Evolutionary conservation across 1,140 invertebrate genomes (phyloP).

Genomic region (Ylistrum balloti): DNA sequence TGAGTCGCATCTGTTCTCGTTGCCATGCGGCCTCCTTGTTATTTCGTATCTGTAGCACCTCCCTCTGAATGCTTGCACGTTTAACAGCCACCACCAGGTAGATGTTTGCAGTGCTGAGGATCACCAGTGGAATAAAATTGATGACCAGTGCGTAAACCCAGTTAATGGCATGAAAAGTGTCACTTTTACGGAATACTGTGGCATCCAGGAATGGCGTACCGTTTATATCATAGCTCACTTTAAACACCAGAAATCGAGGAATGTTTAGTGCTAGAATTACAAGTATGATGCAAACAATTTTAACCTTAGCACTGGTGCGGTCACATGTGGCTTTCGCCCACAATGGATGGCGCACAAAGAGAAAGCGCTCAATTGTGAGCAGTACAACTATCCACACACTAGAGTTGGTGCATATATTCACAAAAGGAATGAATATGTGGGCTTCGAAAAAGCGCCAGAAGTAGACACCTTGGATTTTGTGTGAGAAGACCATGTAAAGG

Average conservation of each 20-base stretch:
- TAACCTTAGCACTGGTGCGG: conserved; percentile 71
- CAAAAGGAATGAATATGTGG: conserved; percentile 73
- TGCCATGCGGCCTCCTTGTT: conserved; percentile 73
- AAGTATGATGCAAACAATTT: conserved; percentile 67
- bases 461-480: conserved; percentile 62
- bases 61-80: conserved; percentile 66
- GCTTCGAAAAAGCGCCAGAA: conserved; percentile 73
- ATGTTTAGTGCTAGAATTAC: conserved; percentile 72
- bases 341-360: conserved; percentile 76
- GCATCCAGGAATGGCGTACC: conserved; percentile 56
- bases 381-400: conserved; percentile 77
- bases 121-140: conserved; percentile 72
- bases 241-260: conserved; percentile 71
- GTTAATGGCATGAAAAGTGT: conserved; percentile 62
- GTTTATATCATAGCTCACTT: conserved; percentile 14
- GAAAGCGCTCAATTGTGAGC: conserved; percentile 78
- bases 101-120: conserved; percentile 71
- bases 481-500: conserved; percentile 68
- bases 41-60: conserved; percentile 70
- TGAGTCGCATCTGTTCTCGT: conserved; percentile 75
- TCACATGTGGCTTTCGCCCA: conserved; percentile 76
- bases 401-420: conserved; percentile 76
- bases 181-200: conserved; percentile 66
- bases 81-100: conserved; percentile 75
- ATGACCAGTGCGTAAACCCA: conserved; percentile 75